phyloP scores from a whole-genome alignment of 2,797 vertebrate species.

The Sitta carolinensis region DNA sequence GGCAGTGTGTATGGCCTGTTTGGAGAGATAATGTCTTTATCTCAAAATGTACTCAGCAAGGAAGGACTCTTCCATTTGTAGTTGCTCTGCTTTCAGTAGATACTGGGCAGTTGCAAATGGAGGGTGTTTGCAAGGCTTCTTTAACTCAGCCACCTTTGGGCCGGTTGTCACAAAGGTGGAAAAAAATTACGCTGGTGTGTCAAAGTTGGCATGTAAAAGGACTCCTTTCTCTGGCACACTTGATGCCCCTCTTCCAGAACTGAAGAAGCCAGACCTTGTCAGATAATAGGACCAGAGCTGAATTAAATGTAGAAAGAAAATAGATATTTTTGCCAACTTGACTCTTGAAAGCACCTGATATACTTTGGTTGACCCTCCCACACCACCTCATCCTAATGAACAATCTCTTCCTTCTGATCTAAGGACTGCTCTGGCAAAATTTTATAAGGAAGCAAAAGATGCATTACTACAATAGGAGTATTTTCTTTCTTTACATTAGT shows the following conservation, averaged over 20 bases:
- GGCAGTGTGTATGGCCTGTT: not conserved
- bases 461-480: rapidly evolving
- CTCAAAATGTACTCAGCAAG: not conserved
- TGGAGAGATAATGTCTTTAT: not conserved
- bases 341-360: not conserved
- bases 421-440: not conserved
- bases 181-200: not conserved
- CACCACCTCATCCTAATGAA: not conserved
- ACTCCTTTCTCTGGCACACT: not conserved
- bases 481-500: not conserved
- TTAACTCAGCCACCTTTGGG: not conserved
- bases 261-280: not conserved
- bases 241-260: not conserved
- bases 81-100: not conserved
- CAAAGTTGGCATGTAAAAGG: not conserved
- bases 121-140: not conserved
- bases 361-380: not conserved
- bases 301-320: not conserved
- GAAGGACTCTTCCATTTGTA: not conserved
- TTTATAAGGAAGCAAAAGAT: not conserved
- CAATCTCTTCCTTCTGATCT: not conserved
- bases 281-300: not conserved
- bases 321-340: not conserved
- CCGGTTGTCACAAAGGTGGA: not conserved
- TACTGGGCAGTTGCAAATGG: not conserved